Conservation (phyloP, 2,113 vertebrate species). For the Phrynosoma platyrhinos region DNA sequence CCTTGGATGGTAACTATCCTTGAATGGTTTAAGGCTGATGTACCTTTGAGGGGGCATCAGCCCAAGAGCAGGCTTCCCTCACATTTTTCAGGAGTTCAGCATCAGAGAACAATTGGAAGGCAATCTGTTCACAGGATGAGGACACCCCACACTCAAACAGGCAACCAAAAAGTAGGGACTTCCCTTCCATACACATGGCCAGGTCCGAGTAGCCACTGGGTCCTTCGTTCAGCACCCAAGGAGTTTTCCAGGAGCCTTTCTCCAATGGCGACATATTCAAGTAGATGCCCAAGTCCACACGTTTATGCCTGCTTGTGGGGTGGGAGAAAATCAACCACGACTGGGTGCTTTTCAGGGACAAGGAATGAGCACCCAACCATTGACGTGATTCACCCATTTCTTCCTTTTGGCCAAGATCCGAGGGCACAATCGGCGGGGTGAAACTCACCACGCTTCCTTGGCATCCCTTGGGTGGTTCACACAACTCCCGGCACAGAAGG, state of each 20-base stretch:
- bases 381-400: not conserved
- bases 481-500: constrained; percentile 69
- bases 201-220: constrained; percentile 93
- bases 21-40: not conserved
- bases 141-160: constrained; percentile 86
- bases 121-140: constrained; percentile 67
- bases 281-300: constrained; percentile 87
- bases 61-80: not conserved
- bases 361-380: too few relatives aligned
- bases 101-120: constrained; percentile 65
- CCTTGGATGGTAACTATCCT: too few relatives aligned
- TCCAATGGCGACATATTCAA: constrained; percentile 82
- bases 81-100: constrained; percentile 50
- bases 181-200: constrained; percentile 72
- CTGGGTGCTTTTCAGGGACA: accelerated
- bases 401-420: not conserved
- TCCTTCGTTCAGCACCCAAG: constrained; percentile 83
- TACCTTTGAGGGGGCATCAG: not conserved
- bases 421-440: constrained; percentile 8
- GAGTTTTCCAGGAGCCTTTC: constrained; percentile 76
- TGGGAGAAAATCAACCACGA: constrained; percentile 91
- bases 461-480: constrained; percentile 81
- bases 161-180: constrained; percentile 79
- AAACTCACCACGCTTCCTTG: constrained; percentile 94
- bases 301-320: constrained; percentile 76